Conservation (phyloP, 2,113 vertebrate genomes). For the Myrmecobius fasciatus region DNA sequence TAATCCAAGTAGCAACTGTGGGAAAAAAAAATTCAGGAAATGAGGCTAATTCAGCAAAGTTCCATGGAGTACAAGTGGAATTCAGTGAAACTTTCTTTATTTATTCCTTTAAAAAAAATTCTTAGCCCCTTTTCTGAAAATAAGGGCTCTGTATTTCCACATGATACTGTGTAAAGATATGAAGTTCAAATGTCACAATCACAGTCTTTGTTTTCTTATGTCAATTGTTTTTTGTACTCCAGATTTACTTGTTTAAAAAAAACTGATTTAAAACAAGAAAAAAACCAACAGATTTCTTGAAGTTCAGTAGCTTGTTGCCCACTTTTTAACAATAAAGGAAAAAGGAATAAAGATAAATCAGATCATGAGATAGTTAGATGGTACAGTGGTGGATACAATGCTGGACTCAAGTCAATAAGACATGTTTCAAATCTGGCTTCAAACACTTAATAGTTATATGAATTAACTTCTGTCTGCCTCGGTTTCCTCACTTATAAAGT, state of each 20-base stretch:
- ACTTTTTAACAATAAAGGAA: conserved; percentile 32
- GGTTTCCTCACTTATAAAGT: no score
- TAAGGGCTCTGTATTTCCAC: not conserved
- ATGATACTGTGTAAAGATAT: not conserved
- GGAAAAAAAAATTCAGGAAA: not conserved
- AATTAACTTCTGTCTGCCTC: no score
- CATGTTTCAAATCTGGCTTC: not conserved
- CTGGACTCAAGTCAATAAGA: not conserved
- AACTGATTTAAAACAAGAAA: not conserved
- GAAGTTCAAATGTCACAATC: not conserved
- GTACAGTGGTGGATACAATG: not conserved
- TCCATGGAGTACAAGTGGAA: not conserved
- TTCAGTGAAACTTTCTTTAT: not conserved
- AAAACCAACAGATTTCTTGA: not conserved
- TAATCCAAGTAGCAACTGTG: not conserved
- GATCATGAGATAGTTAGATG: not conserved
- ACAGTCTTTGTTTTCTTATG: not conserved
- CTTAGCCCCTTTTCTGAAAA: not conserved
- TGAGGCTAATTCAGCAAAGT: not conserved
- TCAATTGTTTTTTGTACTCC: not conserved
- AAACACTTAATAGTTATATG: not conserved
- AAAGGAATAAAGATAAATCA: not conserved
- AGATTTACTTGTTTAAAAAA: not conserved
- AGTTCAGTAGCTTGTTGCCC: conserved; percentile 14
- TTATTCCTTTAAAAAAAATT: not conserved